Base-by-base conservation (phyloP, 2,888 invertebrate species). In the Torymus texanus region DNA sequence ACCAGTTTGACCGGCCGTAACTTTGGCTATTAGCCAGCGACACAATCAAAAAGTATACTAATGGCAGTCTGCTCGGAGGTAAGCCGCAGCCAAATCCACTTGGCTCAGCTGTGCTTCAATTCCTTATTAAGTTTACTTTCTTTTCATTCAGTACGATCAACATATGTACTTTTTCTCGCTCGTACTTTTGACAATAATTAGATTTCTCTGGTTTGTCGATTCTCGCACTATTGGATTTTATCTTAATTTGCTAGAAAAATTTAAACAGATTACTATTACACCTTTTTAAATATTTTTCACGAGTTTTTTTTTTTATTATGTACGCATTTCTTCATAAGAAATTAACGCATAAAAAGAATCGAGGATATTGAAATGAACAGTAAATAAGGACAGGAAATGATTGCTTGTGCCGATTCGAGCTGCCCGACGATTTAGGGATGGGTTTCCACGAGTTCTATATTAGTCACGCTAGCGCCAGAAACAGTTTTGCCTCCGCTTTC, bases 1-100 rank as follows among this genome's bases (percentile, higher is more conserved):
- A 59, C 59, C 51, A 24, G 61, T 61, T 72, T 55, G 66, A 78
- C 53, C 72, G 29, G 29, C 59, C 18, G 72, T 72, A 59, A 58
- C 58, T 21, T 68, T 63, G 50, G 62, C 68, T 58, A 21, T 70
- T 70, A 67, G 70, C 62, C 77, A 78, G 53, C 56, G 41, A 8
- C 41, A 8, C 41, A 41, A 8, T 41, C 41, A 41, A n/a, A 41
- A 76, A 74, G 83, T 73, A 73, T 73, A 55, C 73, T 85, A 85
- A 82, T 85, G 86, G 86, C 86, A 85, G 85, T 85, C 80, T 81
- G 82, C 82, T 70, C 80, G 76, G 84, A 85, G 82, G 78, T 85
- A 81, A 83, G 83, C 83, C 82, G 70, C 81, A 41, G 41, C 41
- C 41, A 41, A 41, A 41, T 41, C 41, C 41, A 41, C 41, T 71